Conservation (phyloP, 2,888 invertebrate genomes). For the Hyposoter didymator region DNA sequence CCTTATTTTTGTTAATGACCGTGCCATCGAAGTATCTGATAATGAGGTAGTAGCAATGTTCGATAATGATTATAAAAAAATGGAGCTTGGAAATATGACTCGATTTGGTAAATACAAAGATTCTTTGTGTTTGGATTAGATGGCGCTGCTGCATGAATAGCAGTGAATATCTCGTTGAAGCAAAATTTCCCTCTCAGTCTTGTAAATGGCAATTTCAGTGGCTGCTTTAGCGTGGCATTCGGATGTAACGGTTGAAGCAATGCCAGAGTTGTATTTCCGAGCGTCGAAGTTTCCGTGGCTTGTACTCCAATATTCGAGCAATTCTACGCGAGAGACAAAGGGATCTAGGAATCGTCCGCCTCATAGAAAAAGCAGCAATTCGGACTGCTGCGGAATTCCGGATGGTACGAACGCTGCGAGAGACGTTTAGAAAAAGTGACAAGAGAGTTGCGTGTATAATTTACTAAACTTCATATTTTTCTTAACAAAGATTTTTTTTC, state of each 20-base stretch:
- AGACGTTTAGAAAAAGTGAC: constrained; percentile 13
- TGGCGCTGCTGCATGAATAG: background rate
- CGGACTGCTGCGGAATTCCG: constrained; percentile 27
- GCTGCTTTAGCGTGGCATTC: constrained; percentile 16
- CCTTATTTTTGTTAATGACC: background rate
- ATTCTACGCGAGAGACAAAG: constrained; percentile 58
- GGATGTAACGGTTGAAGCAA: constrained; percentile 18
- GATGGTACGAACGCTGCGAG: constrained; percentile 38
- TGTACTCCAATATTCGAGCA: constrained; percentile 43
- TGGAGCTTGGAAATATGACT: background rate
- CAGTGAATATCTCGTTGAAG: constrained; percentile 33
- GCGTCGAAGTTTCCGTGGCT: background rate
- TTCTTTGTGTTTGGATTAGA: constrained; percentile 43
- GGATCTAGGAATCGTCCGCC: constrained; percentile 46
- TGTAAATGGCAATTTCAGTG: constrained; percentile 23
- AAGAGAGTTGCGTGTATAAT: constrained; percentile 46
- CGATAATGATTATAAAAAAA: background rate
- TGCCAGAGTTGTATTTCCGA: constrained; percentile 3
- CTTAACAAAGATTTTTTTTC: background rate
- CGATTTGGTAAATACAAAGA: constrained; percentile 17
- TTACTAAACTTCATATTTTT: background rate
- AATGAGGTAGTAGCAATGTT: background rate
- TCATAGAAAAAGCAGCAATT: constrained; percentile 51
- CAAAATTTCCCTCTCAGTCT: constrained; percentile 1
- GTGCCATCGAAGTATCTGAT: background rate